Evolutionary conservation across 2,113 vertebrate species (phyloP).

Genomic region (Hemichromis elongatus): DNA sequence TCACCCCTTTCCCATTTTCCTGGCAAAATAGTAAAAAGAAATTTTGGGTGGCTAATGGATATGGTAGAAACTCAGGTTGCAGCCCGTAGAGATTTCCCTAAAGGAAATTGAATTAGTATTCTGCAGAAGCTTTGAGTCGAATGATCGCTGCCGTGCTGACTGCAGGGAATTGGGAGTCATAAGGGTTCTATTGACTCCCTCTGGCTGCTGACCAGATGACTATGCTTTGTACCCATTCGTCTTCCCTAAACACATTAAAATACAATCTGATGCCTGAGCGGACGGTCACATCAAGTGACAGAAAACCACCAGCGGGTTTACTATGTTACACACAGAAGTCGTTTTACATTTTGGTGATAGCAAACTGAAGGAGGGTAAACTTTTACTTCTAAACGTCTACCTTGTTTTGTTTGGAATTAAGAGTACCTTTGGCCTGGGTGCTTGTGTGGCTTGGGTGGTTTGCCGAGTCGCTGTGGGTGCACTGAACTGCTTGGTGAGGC

Average conservation of each 20-base stretch:
- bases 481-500: constrained; percentile 36
- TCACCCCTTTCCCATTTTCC: not conserved
- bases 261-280: constrained; percentile 13
- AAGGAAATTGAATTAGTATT: constrained; percentile 52
- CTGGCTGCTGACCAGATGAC: constrained; percentile 30
- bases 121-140: constrained; percentile 15
- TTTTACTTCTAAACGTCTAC: not conserved
- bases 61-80: not conserved
- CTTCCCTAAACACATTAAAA: constrained; percentile 41
- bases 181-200: constrained; percentile 32
- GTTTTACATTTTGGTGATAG: not conserved
- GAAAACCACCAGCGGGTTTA: not conserved
- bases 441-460: constrained; percentile 21
- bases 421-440: not conserved
- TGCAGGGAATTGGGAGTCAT: constrained; percentile 37
- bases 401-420: constrained; percentile 24
- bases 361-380: not conserved
- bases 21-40: not conserved
- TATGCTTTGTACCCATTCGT: not conserved
- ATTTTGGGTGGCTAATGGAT: not conserved
- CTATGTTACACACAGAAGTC: not conserved
- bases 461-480: not conserved
- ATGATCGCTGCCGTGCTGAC: constrained; percentile 41
- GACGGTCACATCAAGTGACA: not conserved
- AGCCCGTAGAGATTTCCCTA: not conserved